phyloP scores from a whole-genome alignment of 2,888 invertebrate species.

The Taphrorychus bicolor region DNA sequence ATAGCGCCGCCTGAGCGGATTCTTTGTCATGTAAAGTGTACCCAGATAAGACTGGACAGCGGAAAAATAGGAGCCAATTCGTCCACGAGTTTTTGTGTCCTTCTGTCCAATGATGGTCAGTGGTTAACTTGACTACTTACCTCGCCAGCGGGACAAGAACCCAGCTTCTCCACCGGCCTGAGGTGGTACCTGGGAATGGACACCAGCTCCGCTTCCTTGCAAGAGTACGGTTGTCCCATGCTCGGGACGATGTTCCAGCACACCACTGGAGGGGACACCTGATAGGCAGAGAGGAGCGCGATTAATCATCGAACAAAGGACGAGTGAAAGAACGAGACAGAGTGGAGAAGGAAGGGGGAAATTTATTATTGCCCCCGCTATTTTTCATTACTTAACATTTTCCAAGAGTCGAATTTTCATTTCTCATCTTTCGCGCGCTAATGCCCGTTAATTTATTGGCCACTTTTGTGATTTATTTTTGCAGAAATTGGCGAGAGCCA shows the following conservation, averaged over 20 bases:
- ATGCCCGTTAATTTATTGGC: constrained; percentile 44
- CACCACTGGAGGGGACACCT: constrained; percentile 58
- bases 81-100: background rate
- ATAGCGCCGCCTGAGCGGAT: constrained; percentile 25
- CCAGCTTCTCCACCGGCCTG: constrained; percentile 65
- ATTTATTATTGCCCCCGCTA: constrained; percentile 37
- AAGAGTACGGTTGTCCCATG: constrained; percentile 67
- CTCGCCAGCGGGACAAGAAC: constrained; percentile 67
- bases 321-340: too few relatives aligned
- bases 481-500: constrained; percentile 31
- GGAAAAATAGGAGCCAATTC: constrained; percentile 16
- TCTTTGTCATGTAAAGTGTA: constrained; percentile 31
- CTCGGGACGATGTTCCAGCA: constrained; percentile 69
- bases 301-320: background rate
- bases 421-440: constrained; percentile 31
- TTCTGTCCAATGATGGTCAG: too few relatives aligned
- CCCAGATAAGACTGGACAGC: constrained; percentile 21
- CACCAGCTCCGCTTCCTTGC: constrained; percentile 65
- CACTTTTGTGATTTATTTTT: constrained; percentile 34
- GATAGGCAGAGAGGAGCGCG: background rate
- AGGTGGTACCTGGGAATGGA: constrained; percentile 66
- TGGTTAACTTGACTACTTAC: constrained; percentile 56
- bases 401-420: constrained; percentile 39
- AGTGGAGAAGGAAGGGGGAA: background rate
- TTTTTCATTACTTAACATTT: constrained; percentile 29